A percentile compares a stretch with the other conserved stretches of the same genome.
Evolutionary conservation across 1,140 invertebrate species (phyloP).

Genomic region (Myzus persicae): DNA sequence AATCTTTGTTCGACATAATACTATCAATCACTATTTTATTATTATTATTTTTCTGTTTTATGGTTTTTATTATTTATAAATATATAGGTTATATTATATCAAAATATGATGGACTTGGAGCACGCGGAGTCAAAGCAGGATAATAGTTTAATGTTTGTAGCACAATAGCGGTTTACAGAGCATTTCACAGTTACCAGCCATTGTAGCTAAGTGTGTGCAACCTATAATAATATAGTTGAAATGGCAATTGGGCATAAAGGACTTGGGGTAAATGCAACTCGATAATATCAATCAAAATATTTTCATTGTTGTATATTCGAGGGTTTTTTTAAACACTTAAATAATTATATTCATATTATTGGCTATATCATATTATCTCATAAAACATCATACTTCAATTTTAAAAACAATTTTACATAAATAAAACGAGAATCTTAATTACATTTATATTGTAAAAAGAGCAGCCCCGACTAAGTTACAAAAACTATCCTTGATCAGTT

Average conservation of each 20-base stretch:
- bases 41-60: not conserved
- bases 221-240: not conserved
- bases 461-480: not conserved
- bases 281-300: not conserved
- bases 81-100: not conserved
- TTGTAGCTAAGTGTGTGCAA: conserved; percentile 22
- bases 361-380: not conserved
- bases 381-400: not conserved
- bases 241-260: not conserved
- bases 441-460: conserved; percentile 18
- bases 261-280: conserved; percentile 10
- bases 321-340: conserved; percentile 2
- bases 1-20: conserved; percentile 1
- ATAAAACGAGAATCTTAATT: conserved; percentile 20
- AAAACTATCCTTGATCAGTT: conserved; percentile 7
- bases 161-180: conserved; percentile 19
- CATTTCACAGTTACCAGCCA: not conserved
- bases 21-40: not conserved
- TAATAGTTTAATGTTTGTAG: conserved; percentile 7
- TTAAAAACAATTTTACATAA: conserved; percentile 24
- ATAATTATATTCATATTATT: not conserved
- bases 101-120: not conserved
- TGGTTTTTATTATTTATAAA: not conserved
- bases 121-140: not conserved
- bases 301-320: not conserved